Conservation (phyloP, 2,113 vertebrate species). For the Rallus limicola region DNA sequence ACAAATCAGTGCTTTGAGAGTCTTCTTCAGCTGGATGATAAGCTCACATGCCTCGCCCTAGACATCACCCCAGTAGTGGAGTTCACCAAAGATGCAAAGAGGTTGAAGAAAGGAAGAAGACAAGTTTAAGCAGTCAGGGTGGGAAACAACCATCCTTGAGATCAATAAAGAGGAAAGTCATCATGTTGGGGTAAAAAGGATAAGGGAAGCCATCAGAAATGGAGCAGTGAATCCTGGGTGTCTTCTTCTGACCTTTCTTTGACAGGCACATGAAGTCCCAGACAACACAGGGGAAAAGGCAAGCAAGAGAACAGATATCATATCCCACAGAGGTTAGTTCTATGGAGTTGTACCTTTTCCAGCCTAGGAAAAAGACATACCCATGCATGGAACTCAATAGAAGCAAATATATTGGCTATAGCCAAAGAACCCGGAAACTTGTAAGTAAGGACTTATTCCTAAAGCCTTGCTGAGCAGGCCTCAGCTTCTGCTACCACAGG, state of each 20-base stretch:
- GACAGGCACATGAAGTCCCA: background rate
- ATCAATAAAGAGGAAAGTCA: fast-evolving
- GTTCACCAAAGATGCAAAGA: background rate
- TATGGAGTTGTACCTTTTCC: background rate
- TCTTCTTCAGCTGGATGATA: background rate
- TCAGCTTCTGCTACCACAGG: background rate
- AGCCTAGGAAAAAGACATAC: background rate
- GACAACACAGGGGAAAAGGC: fast-evolving
- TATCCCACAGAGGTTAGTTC: background rate
- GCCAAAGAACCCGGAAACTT: background rate
- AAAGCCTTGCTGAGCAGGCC: background rate
- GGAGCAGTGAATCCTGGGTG: background rate
- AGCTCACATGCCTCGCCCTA: background rate
- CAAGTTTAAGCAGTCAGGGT: background rate
- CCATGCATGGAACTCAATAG: background rate
- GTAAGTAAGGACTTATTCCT: background rate
- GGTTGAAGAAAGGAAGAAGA: background rate
- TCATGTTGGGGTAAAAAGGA: background rate
- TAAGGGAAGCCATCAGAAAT: background rate
- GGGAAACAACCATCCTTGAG: background rate
- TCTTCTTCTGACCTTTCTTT: background rate
- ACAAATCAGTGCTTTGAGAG: background rate
- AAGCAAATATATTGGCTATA: background rate
- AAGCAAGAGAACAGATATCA: background rate
- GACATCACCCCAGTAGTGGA: background rate